A percentile compares a stretch with the other conserved stretches of the same genome.
phyloP scores from a whole-genome alignment of 2,113 vertebrate species.

The Paramormyrops kingsleyae region DNA sequence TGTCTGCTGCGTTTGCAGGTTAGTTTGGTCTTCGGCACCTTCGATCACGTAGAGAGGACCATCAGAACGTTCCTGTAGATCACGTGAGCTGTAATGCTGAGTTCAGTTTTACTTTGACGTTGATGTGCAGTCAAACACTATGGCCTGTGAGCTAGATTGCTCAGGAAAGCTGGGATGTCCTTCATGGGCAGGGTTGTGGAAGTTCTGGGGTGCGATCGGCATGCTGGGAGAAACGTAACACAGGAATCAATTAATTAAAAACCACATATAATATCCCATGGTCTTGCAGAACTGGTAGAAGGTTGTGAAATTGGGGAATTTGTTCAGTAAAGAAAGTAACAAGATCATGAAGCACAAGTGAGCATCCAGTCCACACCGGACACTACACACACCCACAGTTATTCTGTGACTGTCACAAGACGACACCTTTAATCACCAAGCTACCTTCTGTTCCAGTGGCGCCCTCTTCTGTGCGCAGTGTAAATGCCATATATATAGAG shows the following conservation, averaged over 20 bases:
- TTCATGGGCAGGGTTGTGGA: neutral
- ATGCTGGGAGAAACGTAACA: neutral
- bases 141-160: neutral
- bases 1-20: neutral
- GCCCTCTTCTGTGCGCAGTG: neutral
- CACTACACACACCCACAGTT: neutral
- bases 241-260: neutral
- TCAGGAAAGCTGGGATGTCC: neutral
- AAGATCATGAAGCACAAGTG: neutral
- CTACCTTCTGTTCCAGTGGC: neutral
- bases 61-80: neutral
- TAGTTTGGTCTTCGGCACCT: neutral
- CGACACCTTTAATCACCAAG: neutral
- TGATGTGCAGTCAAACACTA: neutral
- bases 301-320: neutral
- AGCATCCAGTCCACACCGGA: neutral
- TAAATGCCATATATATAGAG: no score
- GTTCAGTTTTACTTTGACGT: neutral
- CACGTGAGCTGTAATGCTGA: neutral
- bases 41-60: neutral
- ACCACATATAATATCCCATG: neutral
- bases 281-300: neutral
- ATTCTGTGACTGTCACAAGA: neutral
- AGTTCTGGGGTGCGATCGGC: neutral
- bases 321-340: neutral